Evolutionary conservation across 2,888 invertebrate species (phyloP), one percentile per base, ranked within the genome.

Genomic region (Drosophila gaucha): DNA sequence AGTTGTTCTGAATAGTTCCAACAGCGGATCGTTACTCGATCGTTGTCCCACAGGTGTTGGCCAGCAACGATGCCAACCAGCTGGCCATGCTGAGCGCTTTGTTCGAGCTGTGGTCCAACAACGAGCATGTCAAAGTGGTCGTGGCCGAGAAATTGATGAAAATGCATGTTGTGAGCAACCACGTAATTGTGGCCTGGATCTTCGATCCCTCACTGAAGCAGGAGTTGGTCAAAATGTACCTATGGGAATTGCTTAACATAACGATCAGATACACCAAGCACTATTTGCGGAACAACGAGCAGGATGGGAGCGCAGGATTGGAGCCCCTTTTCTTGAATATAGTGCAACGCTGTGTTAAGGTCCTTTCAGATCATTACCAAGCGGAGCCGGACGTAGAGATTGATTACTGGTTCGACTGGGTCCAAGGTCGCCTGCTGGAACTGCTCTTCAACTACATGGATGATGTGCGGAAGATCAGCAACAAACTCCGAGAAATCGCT

Each of bases 321-420:
- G 26, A 38, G 4, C 9, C 10, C 2, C 38, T 86, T 0, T 50
- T 86, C 2, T n/a, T 80, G 9, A 22, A 64, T 2, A 39, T 71
- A 1, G 26, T 77, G 1, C 36, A 66, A 3, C 39, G 31, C 2
- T 69, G 62, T 2, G 31, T 49, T 0, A 54, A 49, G n/a, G 47
- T 24, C 0, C 31, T 82, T 0, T 1, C 30, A 0, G 43, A 50
- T 2, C 75, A 78, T 9, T 38, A 57, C 9, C 2, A 30, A n/a
- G 6, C 12, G 0, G 12, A 8, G 14, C 31, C 49, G 28, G 2
- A 3, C 0, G 24, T 26, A 44, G 44, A 57, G 12, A 24, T 31
- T 1, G 62, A 74, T 3, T 71, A 62, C 36, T 86, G 86, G 84
- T 58, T 36, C 46, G 10, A 80, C 4, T 80, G 74, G 71, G 50